phyloP scores from a whole-genome alignment of 2,888 invertebrate species.

The Laothoe populi region DNA sequence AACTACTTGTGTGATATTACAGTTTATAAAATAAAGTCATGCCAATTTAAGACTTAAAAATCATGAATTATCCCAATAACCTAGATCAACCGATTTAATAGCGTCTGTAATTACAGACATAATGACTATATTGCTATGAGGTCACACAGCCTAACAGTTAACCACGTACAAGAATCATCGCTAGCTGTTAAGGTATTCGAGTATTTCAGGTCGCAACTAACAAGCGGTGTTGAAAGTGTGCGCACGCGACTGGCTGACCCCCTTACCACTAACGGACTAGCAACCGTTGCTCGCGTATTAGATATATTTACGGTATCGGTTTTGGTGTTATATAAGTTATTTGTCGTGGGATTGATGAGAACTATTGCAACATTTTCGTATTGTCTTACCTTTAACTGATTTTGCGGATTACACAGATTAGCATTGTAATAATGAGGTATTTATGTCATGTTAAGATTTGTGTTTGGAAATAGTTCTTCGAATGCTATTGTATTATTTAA shows the following conservation, averaged over 20 bases:
- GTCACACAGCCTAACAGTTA: slow-evolving; percentile 1
- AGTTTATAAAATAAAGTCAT: too few species aligned
- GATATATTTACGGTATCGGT: slow-evolving; percentile 27
- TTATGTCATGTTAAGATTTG: not conserved
- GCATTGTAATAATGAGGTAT: not conserved
- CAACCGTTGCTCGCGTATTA: slow-evolving; percentile 37
- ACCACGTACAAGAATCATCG: slow-evolving; percentile 23
- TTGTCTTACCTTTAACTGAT: not conserved
- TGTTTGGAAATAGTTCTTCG: not conserved
- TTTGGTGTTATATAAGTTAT: slow-evolving; percentile 27
- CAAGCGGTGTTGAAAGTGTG: slow-evolving; percentile 68
- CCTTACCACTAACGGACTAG: slow-evolving; percentile 60
- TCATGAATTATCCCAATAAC: too few species aligned
- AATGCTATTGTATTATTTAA: not conserved
- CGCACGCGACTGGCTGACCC: slow-evolving; percentile 74
- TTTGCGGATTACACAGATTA: not conserved
- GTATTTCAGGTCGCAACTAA: slow-evolving; percentile 61
- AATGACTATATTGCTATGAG: not conserved
- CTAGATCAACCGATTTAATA: not conserved
- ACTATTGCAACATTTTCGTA: not conserved
- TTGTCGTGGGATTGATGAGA: slow-evolving; percentile 14
- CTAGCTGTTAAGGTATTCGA: slow-evolving; percentile 41
- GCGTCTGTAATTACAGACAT: not conserved
- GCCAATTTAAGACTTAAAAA: too few species aligned
- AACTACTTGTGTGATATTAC: too few species aligned